These are phyloP conservation scores for Emesis castigata DNA, from an alignment of 2,888 invertebrate species.

Conservation along the genomic window DNA sequence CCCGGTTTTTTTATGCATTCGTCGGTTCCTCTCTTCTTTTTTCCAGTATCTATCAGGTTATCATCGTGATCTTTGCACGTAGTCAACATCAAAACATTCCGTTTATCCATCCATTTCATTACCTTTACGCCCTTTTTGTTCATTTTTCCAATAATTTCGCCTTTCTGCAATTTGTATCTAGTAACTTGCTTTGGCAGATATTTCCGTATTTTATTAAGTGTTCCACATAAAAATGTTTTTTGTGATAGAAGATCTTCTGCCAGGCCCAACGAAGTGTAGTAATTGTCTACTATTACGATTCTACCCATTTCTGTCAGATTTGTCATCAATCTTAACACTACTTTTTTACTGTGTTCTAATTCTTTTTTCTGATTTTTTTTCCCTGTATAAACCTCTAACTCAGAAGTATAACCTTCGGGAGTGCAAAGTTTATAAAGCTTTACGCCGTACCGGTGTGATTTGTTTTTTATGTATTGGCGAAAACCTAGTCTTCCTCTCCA, in stretches of 20 bases:
- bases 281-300: conserved; percentile 42
- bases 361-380: neutral
- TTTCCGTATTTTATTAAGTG: conserved; percentile 24
- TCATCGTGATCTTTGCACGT: conserved; percentile 64
- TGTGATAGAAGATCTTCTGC: conserved; percentile 35
- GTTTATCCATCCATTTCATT: conserved; percentile 66
- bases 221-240: conserved; percentile 42
- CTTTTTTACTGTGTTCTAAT: conserved; percentile 44
- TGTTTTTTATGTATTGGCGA: conserved; percentile 72
- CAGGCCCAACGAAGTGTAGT: conserved; percentile 29
- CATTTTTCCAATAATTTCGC: conserved; percentile 37
- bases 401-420: conserved; percentile 37
- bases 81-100: conserved; percentile 62
- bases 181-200: conserved; percentile 26
- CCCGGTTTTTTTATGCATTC: conserved; percentile 62
- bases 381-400: conserved; percentile 15
- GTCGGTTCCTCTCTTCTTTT: conserved; percentile 52
- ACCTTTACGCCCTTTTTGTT: conserved; percentile 42
- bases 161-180: neutral
- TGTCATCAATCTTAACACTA: conserved; percentile 51
- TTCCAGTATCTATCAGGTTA: conserved; percentile 56
- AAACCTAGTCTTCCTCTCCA: conserved; percentile 63
- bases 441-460: conserved; percentile 38
- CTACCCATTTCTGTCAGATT: conserved; percentile 30
- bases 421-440: conserved; percentile 48